Conservation (phyloP, 2,797 vertebrate genomes). For the Percopsis omiscomaycus region DNA sequence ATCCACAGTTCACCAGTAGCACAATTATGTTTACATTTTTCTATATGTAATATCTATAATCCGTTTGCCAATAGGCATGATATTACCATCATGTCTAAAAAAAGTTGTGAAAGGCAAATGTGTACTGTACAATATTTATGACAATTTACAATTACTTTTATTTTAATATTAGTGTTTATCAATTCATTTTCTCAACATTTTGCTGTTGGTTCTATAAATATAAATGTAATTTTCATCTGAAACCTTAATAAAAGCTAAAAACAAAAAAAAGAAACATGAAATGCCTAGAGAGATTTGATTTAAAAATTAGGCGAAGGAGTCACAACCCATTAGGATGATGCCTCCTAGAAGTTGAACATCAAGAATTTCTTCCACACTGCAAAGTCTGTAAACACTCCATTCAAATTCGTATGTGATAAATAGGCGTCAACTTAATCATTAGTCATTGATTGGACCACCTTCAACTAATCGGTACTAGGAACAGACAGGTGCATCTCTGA, state of each 20-base stretch:
- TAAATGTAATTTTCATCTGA: conserved; percentile 46
- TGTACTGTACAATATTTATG: conserved; percentile 51
- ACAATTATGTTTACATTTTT: conserved; percentile 58
- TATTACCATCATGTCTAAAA: conserved; percentile 21
- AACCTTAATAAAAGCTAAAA: conserved; percentile 59
- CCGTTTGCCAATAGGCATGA: conserved; percentile 32
- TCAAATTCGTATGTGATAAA: too few relatives aligned
- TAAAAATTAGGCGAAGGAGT: not conserved
- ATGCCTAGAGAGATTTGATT: conserved; percentile 1
- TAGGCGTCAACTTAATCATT: too few relatives aligned
- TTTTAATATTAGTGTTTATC: not conserved
- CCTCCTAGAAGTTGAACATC: too few relatives aligned
- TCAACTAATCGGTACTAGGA: too few relatives aligned
- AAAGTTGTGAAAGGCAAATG: conserved; percentile 40
- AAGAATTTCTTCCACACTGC: too few relatives aligned
- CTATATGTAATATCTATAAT: conserved; percentile 28
- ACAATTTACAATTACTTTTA: conserved; percentile 12
- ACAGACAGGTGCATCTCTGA: too few relatives aligned
- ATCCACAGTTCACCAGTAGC: conserved; percentile 49
- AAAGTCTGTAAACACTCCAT: too few relatives aligned
- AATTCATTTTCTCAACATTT: conserved; percentile 10
- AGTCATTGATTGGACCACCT: too few relatives aligned
- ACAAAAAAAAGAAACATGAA: not conserved
- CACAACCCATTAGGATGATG: not conserved
- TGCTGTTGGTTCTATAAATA: conserved; percentile 35